Evolutionary conservation across 2,888 invertebrate species (phyloP).

Genomic region (Biston betularia): DNA sequence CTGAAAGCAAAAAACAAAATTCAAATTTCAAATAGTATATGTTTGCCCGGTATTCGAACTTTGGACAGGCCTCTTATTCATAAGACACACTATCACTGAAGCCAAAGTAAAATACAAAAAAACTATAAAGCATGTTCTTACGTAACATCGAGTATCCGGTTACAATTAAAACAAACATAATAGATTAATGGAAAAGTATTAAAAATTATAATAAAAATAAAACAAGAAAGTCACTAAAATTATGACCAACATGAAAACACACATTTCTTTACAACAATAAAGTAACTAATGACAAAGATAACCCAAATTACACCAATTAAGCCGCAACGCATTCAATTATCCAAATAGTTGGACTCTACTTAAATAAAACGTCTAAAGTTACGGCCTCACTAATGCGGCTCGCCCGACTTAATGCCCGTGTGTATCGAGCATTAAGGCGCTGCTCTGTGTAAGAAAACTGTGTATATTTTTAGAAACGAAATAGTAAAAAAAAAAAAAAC

Average conservation of each 20-base stretch:
- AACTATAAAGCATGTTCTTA: too few species aligned
- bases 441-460: too few species aligned
- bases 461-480: too few species aligned
- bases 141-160: too few species aligned
- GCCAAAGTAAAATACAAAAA: too few species aligned
- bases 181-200: background rate
- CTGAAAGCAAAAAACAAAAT: too few species aligned
- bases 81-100: too few species aligned
- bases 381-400: slow-evolving; percentile 10
- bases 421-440: background rate
- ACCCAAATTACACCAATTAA: slow-evolving; percentile 20
- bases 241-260: background rate
- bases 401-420: background rate
- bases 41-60: too few species aligned
- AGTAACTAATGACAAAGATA: slow-evolving; percentile 16
- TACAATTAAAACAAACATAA: too few species aligned
- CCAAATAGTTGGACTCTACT: slow-evolving; percentile 7
- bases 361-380: slow-evolving; percentile 9
- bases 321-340: slow-evolving; percentile 17
- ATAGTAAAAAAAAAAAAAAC: too few species aligned
- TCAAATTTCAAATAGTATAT: too few species aligned
- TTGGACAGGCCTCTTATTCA: too few species aligned
- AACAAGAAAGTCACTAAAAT: background rate
- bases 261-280: slow-evolving; percentile 4
- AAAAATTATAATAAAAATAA: background rate